Base-by-base conservation (phyloP, 1,140 invertebrate genomes). In the Drosophila eugracilis region DNA sequence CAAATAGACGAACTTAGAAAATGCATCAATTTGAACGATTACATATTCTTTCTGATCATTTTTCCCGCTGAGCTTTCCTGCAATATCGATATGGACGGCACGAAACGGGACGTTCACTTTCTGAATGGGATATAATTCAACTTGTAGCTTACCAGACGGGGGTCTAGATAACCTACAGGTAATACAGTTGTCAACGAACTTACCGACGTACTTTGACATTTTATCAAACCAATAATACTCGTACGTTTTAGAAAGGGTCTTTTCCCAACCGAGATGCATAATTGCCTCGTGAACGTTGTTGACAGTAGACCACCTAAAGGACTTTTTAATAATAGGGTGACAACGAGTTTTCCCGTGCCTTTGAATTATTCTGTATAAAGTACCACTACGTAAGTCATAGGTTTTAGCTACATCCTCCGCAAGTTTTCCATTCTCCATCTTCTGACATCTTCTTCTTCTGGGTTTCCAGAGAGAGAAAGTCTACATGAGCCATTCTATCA, bases 241-340 rank as follows among this genome's bases (percentile, higher is more conserved):
- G n/a, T n/a, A n/a, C n/a, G n/a, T n/a, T n/a, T n/a, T n/a, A n/a
- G n/a, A n/a, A n/a, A n/a, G n/a, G n/a, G n/a, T n/a, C n/a, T n/a
- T n/a, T n/a, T n/a, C n/a, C n/a, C n/a, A n/a, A n/a, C n/a, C n/a
- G n/a, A n/a, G n/a, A n/a, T n/a, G n/a, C n/a, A n/a, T n/a, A n/a
- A n/a, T n/a, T n/a, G n/a, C n/a, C n/a, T n/a, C n/a, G n/a, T n/a
- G n/a, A n/a, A n/a, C n/a, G n/a, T n/a, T n/a, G n/a, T n/a, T n/a
- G 9, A 55, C 53, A 30, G n/a, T n/a, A n/a, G n/a, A n/a, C n/a
- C 22, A 62, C 44, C 50, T 54, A 34, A 63, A 63, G 15, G 49
- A n/a, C 34, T 50, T 48, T 24, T 17, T 36, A n/a, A 52, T 41
- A 28, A 52, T 39, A 15, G n/a, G 30, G 6, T 48, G 42, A 39